Evolutionary conservation across 1,140 invertebrate species (phyloP), one percentile per base, ranked within the genome.

Genomic region (Cotesia vestalis): DNA sequence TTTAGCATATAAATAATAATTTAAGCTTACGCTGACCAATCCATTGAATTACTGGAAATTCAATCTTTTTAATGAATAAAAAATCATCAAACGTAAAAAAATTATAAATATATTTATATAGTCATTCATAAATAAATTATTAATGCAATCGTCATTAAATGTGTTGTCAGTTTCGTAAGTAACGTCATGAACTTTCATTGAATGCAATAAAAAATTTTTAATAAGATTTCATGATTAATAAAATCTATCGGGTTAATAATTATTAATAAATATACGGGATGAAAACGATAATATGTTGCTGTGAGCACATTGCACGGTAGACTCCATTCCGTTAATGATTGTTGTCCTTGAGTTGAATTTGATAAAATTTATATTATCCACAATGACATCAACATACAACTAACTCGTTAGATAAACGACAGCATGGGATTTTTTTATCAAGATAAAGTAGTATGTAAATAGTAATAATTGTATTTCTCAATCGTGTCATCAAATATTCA

Each of bases 321-420:
- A 55, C 4, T 55, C n/a, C 12, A n/a, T 55, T 55, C n/a, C 12
- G 17, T 55, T 14, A 55, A 55, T 46, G 53, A 14, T 55, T 14
- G 12, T 55, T 17, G 53, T 14, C 53, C 53, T 55, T 55, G n/a
- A 55, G 17, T 17, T 55, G 53, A 55, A 17, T 55, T 55, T 55
- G 53, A 55, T 55, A 55, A 55, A 55, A 55, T 55, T 55, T n/a
- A 55, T 55, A 55, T 46, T 46, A 46, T 46, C 40, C 53, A 17
- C 3, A 55, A 17, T 55, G 53, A 17, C 53, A 55, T 14, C 53
- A 55, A 14, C n/a, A 55, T 11, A 46, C 5, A 46, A 46, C 53
- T 55, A 55, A 55, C 53, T 14, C 5, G 53, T 55, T 55, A 5
- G 53, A 46, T 55, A 55, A n/a, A 55, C 53, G 17, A 55, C 53